These are phyloP conservation scores for Neosilurus mollespiculum DNA, from an alignment of 2,797 vertebrate genomes.

Conservation along the genomic window DNA sequence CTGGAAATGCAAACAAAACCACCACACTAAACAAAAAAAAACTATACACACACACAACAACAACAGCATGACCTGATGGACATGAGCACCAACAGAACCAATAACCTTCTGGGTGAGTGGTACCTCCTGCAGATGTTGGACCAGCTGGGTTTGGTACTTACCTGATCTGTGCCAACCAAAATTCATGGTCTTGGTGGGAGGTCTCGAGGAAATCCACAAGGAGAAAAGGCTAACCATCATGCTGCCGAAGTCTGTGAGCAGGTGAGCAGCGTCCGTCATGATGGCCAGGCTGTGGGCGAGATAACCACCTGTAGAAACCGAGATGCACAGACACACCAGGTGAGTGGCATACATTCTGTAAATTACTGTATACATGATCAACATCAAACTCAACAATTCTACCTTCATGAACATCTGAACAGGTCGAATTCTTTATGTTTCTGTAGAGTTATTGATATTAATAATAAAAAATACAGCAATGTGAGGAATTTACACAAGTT, in stretches of 20 bases:
- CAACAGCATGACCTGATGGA: not conserved
- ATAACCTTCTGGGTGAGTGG: not conserved
- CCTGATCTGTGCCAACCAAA: conserved; percentile 96
- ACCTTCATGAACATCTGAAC: not conserved
- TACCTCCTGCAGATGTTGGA: not conserved
- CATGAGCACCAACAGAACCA: not conserved
- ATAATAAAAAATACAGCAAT: not conserved
- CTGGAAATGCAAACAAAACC: conserved; percentile 63
- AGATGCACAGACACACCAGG: not conserved
- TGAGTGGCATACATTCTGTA: too few species aligned
- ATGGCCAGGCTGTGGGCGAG: conserved; percentile 95
- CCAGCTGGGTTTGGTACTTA: conserved; percentile 56
- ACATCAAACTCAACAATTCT: too few species aligned
- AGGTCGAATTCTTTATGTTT: not conserved
- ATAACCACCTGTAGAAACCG: conserved; percentile 81
- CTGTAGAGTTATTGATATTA: not conserved
- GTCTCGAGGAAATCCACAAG: conserved; percentile 89
- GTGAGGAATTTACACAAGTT: not conserved
- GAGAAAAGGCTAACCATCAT: conserved; percentile 97
- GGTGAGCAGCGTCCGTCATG: conserved; percentile 94
- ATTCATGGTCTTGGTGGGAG: conserved; percentile 88
- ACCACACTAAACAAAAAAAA: too few species aligned
- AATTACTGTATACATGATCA: too few species aligned
- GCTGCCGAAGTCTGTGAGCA: conserved; percentile 92
- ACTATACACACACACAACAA: not conserved